A percentile compares a stretch with the other conserved stretches of the same genome.
Evolutionary conservation across 92 coral and sea anemone species (phyloP).

Genomic region (Palythoa caribaeorum): DNA sequence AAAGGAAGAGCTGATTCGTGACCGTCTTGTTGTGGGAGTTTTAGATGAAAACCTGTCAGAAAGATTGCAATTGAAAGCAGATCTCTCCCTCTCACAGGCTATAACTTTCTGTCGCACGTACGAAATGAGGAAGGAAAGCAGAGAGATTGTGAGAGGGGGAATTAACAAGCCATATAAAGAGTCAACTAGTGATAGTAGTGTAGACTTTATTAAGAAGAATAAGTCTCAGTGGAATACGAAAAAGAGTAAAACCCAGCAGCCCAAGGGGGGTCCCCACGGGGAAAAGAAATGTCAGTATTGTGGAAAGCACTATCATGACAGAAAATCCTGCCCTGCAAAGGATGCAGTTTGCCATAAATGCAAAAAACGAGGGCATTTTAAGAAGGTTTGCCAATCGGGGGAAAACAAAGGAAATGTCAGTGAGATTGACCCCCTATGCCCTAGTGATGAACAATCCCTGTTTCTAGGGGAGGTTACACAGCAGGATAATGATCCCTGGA

Average conservation of each 20-base stretch:
- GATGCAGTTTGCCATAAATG: slow-evolving; percentile 15
- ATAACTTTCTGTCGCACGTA: slow-evolving; percentile 29
- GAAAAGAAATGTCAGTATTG: slow-evolving; percentile 40
- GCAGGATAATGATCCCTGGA: neutral
- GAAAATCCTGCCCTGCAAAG: slow-evolving; percentile 31
- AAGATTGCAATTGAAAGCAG: slow-evolving; percentile 48
- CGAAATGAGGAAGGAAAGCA: slow-evolving; percentile 30
- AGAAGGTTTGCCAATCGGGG: slow-evolving; percentile 9
- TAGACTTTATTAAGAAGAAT: slow-evolving; percentile 22
- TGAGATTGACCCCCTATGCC: neutral
- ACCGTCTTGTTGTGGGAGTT: slow-evolving; percentile 52
- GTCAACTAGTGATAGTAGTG: slow-evolving; percentile 10
- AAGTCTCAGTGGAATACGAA: neutral
- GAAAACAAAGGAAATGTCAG: neutral
- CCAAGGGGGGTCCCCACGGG: slow-evolving; percentile 28
- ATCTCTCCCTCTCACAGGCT: slow-evolving; percentile 58
- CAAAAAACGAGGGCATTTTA: slow-evolving; percentile 33
- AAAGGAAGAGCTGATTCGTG: slow-evolving; percentile 50
- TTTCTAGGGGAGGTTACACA: slow-evolving; percentile 4
- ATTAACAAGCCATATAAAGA: slow-evolving; percentile 5
- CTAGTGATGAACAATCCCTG: neutral
- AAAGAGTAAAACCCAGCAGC: neutral
- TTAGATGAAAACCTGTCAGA: slow-evolving; percentile 52
- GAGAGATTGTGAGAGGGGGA: slow-evolving; percentile 40
- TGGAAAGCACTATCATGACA: neutral